Evolutionary conservation across 2,113 vertebrate species (phyloP).

Genomic region (Carassius carassius): DNA sequence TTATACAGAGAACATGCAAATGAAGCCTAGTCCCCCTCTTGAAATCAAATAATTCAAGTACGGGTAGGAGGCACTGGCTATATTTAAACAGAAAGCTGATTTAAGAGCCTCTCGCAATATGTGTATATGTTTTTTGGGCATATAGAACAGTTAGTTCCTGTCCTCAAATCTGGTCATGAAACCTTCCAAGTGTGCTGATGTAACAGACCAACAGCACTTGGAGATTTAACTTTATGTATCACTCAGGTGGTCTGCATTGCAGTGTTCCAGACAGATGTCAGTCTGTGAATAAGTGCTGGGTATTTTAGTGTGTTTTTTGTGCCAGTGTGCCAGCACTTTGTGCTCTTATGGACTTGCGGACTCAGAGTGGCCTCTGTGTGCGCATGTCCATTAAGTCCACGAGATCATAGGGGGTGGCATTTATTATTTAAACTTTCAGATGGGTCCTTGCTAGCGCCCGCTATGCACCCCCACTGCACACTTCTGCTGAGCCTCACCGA

Average conservation of each 20-base stretch:
- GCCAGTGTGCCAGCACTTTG: neutral
- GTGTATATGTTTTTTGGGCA: neutral
- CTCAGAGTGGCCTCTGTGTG: no score
- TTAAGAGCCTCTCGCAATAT: neutral
- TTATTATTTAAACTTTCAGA: no score
- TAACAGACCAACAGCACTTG: neutral
- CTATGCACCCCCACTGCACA: no score
- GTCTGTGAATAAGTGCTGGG: neutral
- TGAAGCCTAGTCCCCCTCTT: conserved; percentile 19
- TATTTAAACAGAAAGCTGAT: conserved; percentile 16
- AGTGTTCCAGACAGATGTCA: neutral
- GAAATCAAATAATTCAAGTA: conserved; percentile 40
- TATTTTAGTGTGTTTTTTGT: neutral
- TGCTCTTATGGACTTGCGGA: no score
- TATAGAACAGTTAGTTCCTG: neutral
- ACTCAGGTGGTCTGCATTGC: neutral
- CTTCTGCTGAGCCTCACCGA: no score
- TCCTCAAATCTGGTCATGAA: neutral
- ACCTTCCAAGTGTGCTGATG: neutral
- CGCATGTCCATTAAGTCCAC: no score
- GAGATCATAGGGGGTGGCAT: no score
- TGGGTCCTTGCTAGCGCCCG: no score
- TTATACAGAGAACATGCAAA: conserved; percentile 61
- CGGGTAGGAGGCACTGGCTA: neutral
- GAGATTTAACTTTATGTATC: neutral